A percentile compares a stretch with the other conserved stretches of the same genome.
Conservation (phyloP, 2,888 invertebrate species). For the Hofmannophila pseudospretella region DNA sequence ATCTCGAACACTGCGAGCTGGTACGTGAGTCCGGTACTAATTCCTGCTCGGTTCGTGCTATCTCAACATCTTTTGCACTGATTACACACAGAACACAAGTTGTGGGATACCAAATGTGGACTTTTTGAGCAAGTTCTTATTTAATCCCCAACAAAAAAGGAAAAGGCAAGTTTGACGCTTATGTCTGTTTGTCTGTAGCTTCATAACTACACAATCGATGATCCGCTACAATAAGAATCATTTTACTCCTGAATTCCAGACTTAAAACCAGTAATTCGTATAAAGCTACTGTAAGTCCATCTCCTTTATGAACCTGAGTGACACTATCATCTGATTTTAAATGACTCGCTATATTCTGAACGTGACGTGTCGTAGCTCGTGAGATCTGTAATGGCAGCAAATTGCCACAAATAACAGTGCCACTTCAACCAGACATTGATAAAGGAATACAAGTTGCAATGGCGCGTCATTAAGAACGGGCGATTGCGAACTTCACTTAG, state of each 20-base stretch:
- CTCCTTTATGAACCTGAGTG: too few species aligned
- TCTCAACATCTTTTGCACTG: constrained; percentile 20
- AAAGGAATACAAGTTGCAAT: neutral
- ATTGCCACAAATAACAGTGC: neutral
- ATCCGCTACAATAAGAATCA: too few species aligned
- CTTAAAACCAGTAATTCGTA: too few species aligned
- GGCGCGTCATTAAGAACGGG: neutral
- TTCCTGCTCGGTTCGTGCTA: constrained; percentile 18
- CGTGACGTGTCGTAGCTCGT: neutral
- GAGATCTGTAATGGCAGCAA: neutral
- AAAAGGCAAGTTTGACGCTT: too few species aligned
- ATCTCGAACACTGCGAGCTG: constrained; percentile 3
- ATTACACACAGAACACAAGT: constrained; percentile 3
- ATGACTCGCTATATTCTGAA: neutral
- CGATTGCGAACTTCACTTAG: neutral
- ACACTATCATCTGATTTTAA: neutral
- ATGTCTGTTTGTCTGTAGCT: too few species aligned
- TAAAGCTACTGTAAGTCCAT: too few species aligned
- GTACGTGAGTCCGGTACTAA: constrained; percentile 35
- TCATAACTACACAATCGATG: too few species aligned
- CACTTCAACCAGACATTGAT: neutral
- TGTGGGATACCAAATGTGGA: too few species aligned
- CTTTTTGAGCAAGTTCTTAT: too few species aligned
- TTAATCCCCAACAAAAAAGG: too few species aligned
- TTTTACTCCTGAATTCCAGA: too few species aligned